Evolutionary conservation across 2,888 invertebrate genomes (phyloP).

Genomic region (Philereme vetulata): DNA sequence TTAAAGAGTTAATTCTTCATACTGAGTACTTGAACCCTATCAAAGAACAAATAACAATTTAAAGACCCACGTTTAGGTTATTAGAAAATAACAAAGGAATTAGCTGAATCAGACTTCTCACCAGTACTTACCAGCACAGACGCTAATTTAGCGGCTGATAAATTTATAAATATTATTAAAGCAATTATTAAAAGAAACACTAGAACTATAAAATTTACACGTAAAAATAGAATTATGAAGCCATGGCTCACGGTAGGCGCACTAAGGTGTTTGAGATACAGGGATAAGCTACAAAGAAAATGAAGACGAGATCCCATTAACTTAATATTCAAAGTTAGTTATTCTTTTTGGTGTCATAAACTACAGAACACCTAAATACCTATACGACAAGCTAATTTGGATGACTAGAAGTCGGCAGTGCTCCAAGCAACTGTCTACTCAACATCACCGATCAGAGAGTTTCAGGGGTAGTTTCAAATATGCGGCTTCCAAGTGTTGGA

Average conservation of each 20-base stretch:
- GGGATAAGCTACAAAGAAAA: conserved; percentile 24
- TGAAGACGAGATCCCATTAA: conserved; percentile 20
- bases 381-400: no score
- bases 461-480: no score
- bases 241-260: conserved; percentile 20
- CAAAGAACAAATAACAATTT: not conserved
- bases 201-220: no score
- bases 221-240: conserved; percentile 21
- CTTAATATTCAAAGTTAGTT: conserved; percentile 18
- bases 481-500: no score
- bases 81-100: not conserved
- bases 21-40: not conserved
- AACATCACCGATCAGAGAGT: no score
- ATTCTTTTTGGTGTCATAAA: no score
- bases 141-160: conserved; percentile 2
- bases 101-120: not conserved
- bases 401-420: no score
- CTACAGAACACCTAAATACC: no score
- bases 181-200: not conserved
- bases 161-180: not conserved
- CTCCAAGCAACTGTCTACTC: no score
- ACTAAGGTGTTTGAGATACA: conserved; percentile 20
- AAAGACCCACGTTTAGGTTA: not conserved
- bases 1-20: not conserved
- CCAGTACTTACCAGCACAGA: not conserved